Conservation (phyloP, 2,888 invertebrate species). For the Petrolisthes manimaculis region DNA sequence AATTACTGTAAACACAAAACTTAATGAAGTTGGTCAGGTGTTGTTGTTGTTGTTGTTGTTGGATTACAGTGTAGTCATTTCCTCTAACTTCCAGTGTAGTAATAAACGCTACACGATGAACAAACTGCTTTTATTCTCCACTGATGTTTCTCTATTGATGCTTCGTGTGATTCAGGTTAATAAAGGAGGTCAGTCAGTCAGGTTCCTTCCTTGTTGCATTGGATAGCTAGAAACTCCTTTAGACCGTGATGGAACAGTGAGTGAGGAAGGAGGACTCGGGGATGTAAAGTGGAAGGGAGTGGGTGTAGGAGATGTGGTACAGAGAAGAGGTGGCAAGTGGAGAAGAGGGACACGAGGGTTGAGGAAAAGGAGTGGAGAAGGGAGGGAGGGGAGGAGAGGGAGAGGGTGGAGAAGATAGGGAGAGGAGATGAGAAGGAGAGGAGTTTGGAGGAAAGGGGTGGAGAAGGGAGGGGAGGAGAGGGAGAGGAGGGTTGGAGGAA, state of each 20-base stretch:
- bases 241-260: not conserved
- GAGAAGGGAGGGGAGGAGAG: not conserved
- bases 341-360: not conserved
- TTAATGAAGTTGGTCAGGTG: too few relatives aligned
- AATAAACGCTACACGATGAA: too few relatives aligned
- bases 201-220: too few relatives aligned
- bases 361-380: not conserved
- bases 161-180: too few relatives aligned
- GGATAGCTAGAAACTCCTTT: not conserved
- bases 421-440: not conserved
- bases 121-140: too few relatives aligned
- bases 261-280: not conserved
- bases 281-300: not conserved
- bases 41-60: too few relatives aligned
- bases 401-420: not conserved
- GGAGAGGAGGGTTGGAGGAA: too few relatives aligned
- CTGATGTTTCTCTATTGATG: too few relatives aligned
- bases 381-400: not conserved
- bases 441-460: not conserved
- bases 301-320: not conserved
- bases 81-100: too few relatives aligned
- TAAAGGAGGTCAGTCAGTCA: too few relatives aligned
- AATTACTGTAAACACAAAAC: too few relatives aligned
- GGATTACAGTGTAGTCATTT: too few relatives aligned
- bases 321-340: not conserved